Conservation (phyloP, 2,113 vertebrate species). For the Cyanocitta stelleri region DNA sequence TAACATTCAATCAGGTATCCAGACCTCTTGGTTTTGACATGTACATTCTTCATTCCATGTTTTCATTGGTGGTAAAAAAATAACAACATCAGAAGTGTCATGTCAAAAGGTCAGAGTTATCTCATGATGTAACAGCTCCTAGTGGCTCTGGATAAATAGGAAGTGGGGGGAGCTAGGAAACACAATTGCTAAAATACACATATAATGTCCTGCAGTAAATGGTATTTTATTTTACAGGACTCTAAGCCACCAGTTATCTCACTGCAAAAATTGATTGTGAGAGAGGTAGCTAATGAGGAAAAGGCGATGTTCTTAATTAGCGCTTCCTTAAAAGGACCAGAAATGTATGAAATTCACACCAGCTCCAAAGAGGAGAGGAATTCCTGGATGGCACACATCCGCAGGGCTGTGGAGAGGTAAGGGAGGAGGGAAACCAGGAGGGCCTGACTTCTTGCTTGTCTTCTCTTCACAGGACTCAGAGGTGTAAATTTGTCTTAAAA, state of each 20-base stretch:
- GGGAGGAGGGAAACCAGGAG: neutral
- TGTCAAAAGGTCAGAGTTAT: neutral
- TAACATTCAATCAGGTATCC: neutral
- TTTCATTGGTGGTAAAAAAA: neutral
- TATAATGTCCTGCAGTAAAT: neutral
- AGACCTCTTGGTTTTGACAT: neutral
- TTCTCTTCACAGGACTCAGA: neutral
- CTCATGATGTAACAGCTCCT: neutral
- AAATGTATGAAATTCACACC: slow-evolving; percentile 97
- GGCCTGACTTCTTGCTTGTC: neutral
- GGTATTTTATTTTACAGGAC: slow-evolving; percentile 73
- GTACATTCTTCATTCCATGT: neutral
- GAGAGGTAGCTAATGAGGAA: slow-evolving; percentile 95
- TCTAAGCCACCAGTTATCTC: slow-evolving; percentile 91
- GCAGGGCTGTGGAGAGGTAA: slow-evolving; percentile 91
- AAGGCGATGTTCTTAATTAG: slow-evolving; percentile 98
- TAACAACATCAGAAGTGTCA: neutral
- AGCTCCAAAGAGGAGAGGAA: slow-evolving; percentile 91
- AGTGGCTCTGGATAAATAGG: neutral
- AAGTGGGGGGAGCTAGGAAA: neutral
- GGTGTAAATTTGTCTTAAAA: neutral
- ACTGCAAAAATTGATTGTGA: slow-evolving; percentile 91
- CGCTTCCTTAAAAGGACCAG: slow-evolving; percentile 86
- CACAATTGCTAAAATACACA: neutral
- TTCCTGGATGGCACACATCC: slow-evolving; percentile 88